Base-by-base conservation (phyloP, 2,888 invertebrate species). In the Xanthia icteritia region DNA sequence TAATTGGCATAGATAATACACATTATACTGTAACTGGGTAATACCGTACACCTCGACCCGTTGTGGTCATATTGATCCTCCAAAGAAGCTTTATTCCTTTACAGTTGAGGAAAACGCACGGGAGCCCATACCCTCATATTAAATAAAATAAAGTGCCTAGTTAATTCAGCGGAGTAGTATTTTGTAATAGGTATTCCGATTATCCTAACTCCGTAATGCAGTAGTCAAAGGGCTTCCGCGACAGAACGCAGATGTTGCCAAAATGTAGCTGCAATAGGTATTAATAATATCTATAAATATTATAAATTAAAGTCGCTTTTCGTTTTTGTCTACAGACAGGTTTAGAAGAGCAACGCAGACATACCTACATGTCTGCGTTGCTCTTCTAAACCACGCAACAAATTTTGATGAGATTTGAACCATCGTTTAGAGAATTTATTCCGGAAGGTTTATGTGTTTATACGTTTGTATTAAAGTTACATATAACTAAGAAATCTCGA, bases 161-260 rank as follows among this genome's bases (percentile, higher is more conserved):
- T 56, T 76, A 13, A 54, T 56, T 48, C 27, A 58, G 45, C 36
- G 17, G 3, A n/a, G 15, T 31, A 68, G 39, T 58, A 48, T 58
- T 48, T 72, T n/a, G 13, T 56, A n/a, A 23, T 51, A 20, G 31
- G 13, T 61, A 36, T 31, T 76, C 11, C 17, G 23, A 66, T 2
- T 58, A 45, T 31, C n/a, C 23, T 11, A 51, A 9, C n/a, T 58
- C 23, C 39, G 13, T 39, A 42, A n/a, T 15, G 39, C 48, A 77
- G 15, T 51, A 51, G 20, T n/a, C 13, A 27, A 67, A 31, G 42
- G 60, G 79, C 51, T 78, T 51, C 42, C 31, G n/a, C 79, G 31
- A 61, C 36, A 61, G 9, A 54, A 45, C 23, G 27, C 54, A 23
- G 23, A 36, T 54, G 54, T 79, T 77, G 79, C 51, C 58, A 76